Evolutionary conservation across 2,888 invertebrate genomes (phyloP).

Genomic region (Stenoptilia bipunctidactyla): DNA sequence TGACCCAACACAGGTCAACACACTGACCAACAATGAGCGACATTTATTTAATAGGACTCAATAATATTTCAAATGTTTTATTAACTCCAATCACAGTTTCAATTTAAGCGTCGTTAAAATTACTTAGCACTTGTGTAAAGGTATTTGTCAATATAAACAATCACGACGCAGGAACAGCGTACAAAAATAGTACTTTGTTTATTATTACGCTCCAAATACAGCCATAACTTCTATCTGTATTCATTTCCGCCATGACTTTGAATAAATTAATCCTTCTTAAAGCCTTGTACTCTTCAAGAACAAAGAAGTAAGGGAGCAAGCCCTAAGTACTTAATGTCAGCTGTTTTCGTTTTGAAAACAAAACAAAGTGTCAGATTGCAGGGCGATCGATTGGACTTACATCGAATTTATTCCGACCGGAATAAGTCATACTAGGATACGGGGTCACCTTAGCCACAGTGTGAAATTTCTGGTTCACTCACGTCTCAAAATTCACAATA

Average conservation of each 20-base stretch:
- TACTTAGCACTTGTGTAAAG: conserved; percentile 14
- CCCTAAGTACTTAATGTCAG: conserved; percentile 49
- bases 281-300: conserved; percentile 20
- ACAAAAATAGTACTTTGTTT: conserved; percentile 13
- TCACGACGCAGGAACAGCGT: conserved; percentile 12
- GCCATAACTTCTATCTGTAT: not conserved
- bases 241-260: not conserved
- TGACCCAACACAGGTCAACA: conserved; percentile 37
- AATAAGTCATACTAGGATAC: conserved; percentile 72
- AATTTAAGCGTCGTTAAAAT: conserved; percentile 9
- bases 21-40: conserved; percentile 34
- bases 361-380: conserved; percentile 31
- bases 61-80: not conserved
- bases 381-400: conserved; percentile 47
- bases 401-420: conserved; percentile 76
- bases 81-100: not conserved
- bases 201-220: not conserved
- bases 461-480: conserved; percentile 31
- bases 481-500: conserved; percentile 21
- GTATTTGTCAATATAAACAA: conserved; percentile 12
- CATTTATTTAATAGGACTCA: too few species aligned
- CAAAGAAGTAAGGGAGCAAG: conserved; percentile 38
- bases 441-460: conserved; percentile 67
- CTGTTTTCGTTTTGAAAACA: conserved; percentile 71
- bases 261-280: not conserved